Evolutionary conservation across 2,888 invertebrate genomes (phyloP).

Genomic region (Cyrtodaria siliqua): DNA sequence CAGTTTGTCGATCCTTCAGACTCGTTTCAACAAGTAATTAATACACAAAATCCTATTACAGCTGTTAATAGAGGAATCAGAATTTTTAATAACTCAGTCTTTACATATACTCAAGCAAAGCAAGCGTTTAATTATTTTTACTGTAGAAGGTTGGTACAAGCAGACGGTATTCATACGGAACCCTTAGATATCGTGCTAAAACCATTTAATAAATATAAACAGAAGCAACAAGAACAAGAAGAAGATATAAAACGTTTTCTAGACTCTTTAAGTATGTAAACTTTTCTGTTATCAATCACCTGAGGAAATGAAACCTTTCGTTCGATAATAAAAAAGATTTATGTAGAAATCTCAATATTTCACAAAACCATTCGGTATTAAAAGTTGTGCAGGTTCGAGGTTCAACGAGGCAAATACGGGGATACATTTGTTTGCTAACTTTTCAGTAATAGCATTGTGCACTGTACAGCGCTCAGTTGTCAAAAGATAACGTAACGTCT

Average conservation of each 20-base stretch:
- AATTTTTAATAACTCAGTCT: neutral
- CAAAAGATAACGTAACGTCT: too few species aligned
- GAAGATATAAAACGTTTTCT: neutral
- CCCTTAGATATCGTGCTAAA: conserved; percentile 1
- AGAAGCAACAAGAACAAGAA: neutral
- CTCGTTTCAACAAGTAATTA: conserved; percentile 8
- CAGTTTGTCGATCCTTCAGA: neutral
- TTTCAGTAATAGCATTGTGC: too few species aligned
- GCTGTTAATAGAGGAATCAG: conserved; percentile 6
- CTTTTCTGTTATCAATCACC: too few species aligned
- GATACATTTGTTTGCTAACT: too few species aligned
- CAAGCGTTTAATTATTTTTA: conserved; percentile 30
- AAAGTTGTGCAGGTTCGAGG: too few species aligned
- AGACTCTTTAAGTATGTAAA: too few species aligned
- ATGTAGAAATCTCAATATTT: too few species aligned
- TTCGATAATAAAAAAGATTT: too few species aligned
- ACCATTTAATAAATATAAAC: conserved; percentile 14
- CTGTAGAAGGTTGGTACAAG: conserved; percentile 24
- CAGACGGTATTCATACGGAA: conserved; percentile 10
- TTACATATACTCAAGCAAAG: conserved; percentile 8
- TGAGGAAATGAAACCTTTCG: too few species aligned
- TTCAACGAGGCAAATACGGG: too few species aligned
- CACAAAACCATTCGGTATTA: too few species aligned
- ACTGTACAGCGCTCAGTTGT: too few species aligned
- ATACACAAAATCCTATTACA: neutral